Percentiles rank a stretch among this genome's conserved stretches.
Conservation (phyloP, 2,797 vertebrate genomes). For the Tapirus indicus region DNA sequence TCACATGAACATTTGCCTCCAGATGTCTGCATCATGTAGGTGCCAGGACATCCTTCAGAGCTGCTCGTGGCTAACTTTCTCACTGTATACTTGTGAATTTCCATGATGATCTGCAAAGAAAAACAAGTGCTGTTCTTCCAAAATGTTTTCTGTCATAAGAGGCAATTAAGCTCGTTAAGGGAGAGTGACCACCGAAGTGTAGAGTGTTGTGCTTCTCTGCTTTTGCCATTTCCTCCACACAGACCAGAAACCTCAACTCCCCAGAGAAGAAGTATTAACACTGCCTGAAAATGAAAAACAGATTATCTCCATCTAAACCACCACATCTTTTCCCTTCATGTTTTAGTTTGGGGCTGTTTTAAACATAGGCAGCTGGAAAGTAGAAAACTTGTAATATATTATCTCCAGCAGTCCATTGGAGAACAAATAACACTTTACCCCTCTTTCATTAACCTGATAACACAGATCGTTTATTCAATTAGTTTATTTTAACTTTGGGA, state of each 20-base stretch:
- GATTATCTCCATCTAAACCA: slow-evolving; percentile 91
- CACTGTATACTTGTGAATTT: slow-evolving; percentile 29
- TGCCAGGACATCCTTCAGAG: neutral
- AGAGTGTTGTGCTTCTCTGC: slow-evolving; percentile 80
- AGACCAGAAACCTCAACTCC: slow-evolving; percentile 86
- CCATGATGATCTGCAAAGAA: slow-evolving; percentile 62
- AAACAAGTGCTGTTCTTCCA: slow-evolving; percentile 65
- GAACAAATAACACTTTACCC: neutral
- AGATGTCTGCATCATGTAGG: slow-evolving; percentile 3
- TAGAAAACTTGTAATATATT: slow-evolving; percentile 74
- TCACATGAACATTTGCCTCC: slow-evolving; percentile 50
- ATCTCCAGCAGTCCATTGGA: neutral
- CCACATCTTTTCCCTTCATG: slow-evolving; percentile 80
- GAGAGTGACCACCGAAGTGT: slow-evolving; percentile 88
- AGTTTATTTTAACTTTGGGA: neutral
- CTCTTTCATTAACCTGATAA: neutral
- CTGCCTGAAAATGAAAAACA: slow-evolving; percentile 83
- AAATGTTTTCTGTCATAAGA: slow-evolving; percentile 80
- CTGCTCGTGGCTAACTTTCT: neutral
- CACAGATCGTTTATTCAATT: neutral
- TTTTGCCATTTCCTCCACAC: slow-evolving; percentile 85
- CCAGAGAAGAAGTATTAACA: slow-evolving; percentile 89
- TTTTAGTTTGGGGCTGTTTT: neutral
- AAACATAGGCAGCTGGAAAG: slow-evolving; percentile 85
- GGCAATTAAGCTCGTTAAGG: slow-evolving; percentile 84